Conservation (phyloP, 2,797 vertebrate genomes). For the Simalia tracyae region DNA sequence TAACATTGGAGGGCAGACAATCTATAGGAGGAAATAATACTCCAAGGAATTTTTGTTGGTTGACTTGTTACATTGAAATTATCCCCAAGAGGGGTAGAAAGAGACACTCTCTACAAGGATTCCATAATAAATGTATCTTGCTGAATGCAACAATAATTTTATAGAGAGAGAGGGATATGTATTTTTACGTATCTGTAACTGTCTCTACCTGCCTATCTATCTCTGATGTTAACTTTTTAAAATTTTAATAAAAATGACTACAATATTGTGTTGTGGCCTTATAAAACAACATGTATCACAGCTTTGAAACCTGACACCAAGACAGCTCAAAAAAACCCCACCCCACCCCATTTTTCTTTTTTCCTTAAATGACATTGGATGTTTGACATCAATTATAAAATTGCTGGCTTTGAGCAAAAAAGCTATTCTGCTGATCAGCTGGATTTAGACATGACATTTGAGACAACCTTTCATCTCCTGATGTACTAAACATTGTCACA, state of each 20-base stretch:
- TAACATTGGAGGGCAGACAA: neutral
- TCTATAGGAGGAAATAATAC: neutral
- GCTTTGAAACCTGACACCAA: constrained; percentile 51
- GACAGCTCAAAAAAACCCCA: constrained; percentile 31
- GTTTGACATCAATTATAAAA: constrained; percentile 69
- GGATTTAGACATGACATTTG: constrained; percentile 68
- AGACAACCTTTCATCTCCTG: constrained; percentile 62
- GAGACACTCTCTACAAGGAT: neutral
- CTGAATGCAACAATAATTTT: neutral
- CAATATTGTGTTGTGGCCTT: constrained; percentile 26
- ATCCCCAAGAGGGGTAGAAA: neutral
- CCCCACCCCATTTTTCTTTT: neutral
- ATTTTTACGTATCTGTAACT: too few relatives aligned
- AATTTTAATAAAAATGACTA: constrained; percentile 26
- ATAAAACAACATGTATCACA: constrained; percentile 21
- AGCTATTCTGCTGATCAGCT: constrained; percentile 64
- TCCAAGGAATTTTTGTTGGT: neutral
- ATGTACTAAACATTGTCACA: constrained; percentile 68
- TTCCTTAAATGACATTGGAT: constrained; percentile 51
- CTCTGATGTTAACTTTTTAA: constrained; percentile 4
- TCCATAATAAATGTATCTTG: neutral
- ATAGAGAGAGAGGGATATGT: too few relatives aligned
- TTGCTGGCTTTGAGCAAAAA: constrained; percentile 67
- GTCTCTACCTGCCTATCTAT: neutral
- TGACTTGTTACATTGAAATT: neutral